phyloP scores from a whole-genome alignment of 1,140 invertebrate genomes.

The Heliconius eleuchia region DNA sequence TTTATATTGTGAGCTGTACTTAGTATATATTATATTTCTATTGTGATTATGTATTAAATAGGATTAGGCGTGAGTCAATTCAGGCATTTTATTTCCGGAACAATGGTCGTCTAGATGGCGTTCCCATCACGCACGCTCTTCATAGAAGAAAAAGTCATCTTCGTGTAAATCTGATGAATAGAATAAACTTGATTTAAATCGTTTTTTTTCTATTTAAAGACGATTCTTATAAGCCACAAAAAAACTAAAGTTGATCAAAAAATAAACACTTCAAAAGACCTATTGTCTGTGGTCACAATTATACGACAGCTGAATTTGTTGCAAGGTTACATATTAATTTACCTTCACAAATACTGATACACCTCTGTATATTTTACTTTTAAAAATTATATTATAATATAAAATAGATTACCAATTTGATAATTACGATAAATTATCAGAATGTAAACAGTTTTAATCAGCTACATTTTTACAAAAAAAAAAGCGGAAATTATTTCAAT shows the following conservation, averaged over 20 bases:
- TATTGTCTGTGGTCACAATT: constrained; percentile 2
- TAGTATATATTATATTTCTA: too few species aligned
- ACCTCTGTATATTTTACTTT: background rate
- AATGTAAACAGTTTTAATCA: background rate
- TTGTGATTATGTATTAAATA: background rate
- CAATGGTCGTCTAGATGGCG: constrained; percentile 25
- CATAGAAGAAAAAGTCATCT: constrained; percentile 14
- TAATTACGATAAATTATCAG: background rate
- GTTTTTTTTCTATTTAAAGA: background rate
- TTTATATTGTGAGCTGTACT: too few species aligned
- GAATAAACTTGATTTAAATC: background rate
- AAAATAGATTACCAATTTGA: background rate
- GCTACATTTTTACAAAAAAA: background rate
- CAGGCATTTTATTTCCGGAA: constrained; percentile 38
- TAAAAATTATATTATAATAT: background rate
- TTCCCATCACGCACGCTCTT: constrained; percentile 22
- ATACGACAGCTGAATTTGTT: background rate
- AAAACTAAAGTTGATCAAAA: background rate
- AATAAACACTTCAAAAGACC: background rate
- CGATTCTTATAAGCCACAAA: background rate
- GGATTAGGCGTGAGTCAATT: constrained; percentile 13
- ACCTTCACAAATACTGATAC: background rate
- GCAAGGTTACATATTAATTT: background rate
- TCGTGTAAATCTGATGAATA: constrained; percentile 3
- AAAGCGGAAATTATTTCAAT: too few species aligned